These are phyloP conservation scores for Sarcophaga caerulescens DNA, from an alignment of 2,888 invertebrate species.

Conservation along the genomic window DNA sequence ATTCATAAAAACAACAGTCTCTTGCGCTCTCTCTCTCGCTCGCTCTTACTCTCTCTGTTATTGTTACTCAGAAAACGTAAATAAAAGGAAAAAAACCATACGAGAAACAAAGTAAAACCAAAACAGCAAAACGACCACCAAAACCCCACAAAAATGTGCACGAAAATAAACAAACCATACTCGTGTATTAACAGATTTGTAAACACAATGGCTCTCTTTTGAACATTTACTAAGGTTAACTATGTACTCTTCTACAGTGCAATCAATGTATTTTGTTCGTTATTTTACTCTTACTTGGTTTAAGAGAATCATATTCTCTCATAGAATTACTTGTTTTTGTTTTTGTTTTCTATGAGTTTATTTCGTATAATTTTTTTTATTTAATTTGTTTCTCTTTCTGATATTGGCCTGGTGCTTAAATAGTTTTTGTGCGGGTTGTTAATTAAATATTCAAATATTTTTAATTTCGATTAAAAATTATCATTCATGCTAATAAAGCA, in stretches of 20 bases:
- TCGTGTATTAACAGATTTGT: slow-evolving; percentile 19
- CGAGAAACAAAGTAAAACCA: slow-evolving; percentile 20
- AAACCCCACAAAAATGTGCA: slow-evolving; percentile 48
- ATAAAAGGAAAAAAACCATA: background rate
- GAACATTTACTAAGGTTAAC: no score
- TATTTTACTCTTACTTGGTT: background rate
- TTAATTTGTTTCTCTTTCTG: slow-evolving; percentile 26
- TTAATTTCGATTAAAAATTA: slow-evolving; percentile 9
- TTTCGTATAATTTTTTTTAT: background rate
- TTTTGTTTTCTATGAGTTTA: background rate
- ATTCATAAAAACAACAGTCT: background rate
- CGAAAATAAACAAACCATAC: slow-evolving; percentile 29
- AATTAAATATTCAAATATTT: slow-evolving; percentile 31
- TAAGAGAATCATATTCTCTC: background rate
- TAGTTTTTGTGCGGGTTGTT: slow-evolving; percentile 18
- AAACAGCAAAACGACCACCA: slow-evolving; percentile 51
- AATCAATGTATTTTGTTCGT: background rate
- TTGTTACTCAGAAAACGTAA: background rate
- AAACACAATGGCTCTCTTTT: background rate
- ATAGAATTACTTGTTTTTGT: background rate
- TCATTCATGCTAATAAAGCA: background rate
- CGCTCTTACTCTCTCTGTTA: background rate
- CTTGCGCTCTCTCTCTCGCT: background rate
- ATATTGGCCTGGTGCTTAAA: slow-evolving; percentile 14
- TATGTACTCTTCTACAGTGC: no score